Percentiles rank a stretch among this genome's conserved stretches.
These are phyloP conservation scores for Bujurquina vittata DNA, from an alignment of 2,113 vertebrate species.

Conservation along the genomic window DNA sequence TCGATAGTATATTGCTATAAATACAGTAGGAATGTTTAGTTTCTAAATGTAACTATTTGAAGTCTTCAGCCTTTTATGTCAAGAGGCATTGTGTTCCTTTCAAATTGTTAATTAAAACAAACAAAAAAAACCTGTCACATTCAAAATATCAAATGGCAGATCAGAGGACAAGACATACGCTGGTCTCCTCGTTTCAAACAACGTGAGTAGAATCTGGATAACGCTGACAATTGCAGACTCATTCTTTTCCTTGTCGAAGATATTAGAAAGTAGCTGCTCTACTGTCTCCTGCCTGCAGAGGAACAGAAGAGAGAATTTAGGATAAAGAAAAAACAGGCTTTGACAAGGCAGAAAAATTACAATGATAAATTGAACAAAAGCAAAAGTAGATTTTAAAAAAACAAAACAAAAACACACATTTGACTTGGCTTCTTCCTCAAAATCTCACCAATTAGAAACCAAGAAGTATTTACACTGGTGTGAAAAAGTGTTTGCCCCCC, in stretches of 20 bases:
- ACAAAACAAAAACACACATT: neutral
- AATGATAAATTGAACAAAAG: neutral
- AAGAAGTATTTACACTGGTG: too few relatives aligned
- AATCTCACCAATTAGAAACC: neutral
- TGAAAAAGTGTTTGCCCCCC: too few relatives aligned
- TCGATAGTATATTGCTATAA: neutral
- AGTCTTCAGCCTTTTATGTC: neutral
- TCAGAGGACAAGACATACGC: constrained; percentile 82
- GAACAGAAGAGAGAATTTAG: neutral
- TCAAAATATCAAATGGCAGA: neutral
- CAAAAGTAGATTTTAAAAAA: neutral
- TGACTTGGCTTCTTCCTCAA: neutral
- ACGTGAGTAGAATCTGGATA: constrained; percentile 95
- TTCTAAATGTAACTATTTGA: too few relatives aligned
- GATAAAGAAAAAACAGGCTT: neutral
- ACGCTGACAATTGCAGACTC: constrained; percentile 98
- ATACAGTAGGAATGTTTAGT: neutral
- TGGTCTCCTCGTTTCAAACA: constrained; percentile 95
- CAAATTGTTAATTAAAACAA: neutral
- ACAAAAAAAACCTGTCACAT: neutral
- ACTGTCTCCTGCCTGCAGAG: constrained; percentile 91
- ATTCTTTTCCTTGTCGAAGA: constrained; percentile 96
- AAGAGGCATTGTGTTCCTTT: neutral
- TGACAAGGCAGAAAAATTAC: neutral
- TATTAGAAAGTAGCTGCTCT: constrained; percentile 94